A percentile compares a stretch with the other conserved stretches of the same genome.
Evolutionary conservation across 2,113 vertebrate species (phyloP).

Genomic region (Dasyprocta punctata): DNA sequence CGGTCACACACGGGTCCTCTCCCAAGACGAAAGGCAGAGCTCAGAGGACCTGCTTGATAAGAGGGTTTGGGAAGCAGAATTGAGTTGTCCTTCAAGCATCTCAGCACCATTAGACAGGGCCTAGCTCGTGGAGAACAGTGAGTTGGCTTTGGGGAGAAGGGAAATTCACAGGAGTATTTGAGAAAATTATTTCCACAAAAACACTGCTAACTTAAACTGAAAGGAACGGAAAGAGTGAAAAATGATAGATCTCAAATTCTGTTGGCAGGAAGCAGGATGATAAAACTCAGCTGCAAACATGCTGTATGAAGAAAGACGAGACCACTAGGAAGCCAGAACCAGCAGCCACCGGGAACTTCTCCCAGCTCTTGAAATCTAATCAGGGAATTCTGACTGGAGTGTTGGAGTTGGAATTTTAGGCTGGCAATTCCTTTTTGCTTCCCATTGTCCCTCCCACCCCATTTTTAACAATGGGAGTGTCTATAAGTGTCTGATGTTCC

Average conservation of each 20-base stretch:
- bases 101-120: not conserved
- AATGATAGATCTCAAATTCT: conserved; percentile 29
- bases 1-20: not conserved
- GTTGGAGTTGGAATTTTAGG: conserved; percentile 4
- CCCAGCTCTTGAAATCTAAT: not conserved
- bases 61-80: not conserved
- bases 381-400: not conserved
- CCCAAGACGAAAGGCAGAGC: not conserved
- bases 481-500: not conserved
- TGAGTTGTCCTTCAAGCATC: not conserved
- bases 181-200: conserved; percentile 33
- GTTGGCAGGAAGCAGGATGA: not conserved
- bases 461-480: not conserved
- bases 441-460: not conserved
- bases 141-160: not conserved
- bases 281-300: not conserved
- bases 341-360: not conserved
- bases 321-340: not conserved
- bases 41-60: not conserved
- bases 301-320: not conserved
- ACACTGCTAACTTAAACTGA: conserved; percentile 5
- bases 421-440: not conserved
- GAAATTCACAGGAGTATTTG: conserved; percentile 22
- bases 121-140: not conserved
- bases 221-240: not conserved